These are phyloP conservation scores for Brachionus rotundiformis DNA, from an alignment of 1,140 invertebrate genomes.

Conservation along the genomic window DNA sequence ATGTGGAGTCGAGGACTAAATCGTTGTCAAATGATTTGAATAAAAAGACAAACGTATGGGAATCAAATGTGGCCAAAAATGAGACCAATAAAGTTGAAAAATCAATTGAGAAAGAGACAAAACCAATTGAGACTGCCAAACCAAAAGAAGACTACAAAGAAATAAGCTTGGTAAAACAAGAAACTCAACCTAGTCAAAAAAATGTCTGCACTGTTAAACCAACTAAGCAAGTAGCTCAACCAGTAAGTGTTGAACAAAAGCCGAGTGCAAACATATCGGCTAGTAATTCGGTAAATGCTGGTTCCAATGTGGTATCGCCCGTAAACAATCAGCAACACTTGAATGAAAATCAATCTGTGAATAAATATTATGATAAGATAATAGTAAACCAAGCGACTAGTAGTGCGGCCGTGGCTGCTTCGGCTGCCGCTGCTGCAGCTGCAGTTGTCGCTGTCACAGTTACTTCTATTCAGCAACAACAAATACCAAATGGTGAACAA, in stretches of 20 bases:
- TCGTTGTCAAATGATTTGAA: background rate
- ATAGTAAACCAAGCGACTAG: background rate
- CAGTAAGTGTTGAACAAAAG: background rate
- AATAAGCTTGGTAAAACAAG: background rate
- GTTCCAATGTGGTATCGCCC: background rate
- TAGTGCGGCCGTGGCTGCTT: background rate
- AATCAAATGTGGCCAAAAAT: background rate
- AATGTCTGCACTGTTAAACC: conserved; percentile 50
- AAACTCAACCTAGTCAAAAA: background rate
- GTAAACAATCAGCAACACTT: background rate
- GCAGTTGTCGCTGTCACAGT: conserved; percentile 25
- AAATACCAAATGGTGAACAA: background rate
- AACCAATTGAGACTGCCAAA: background rate
- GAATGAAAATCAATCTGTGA: background rate
- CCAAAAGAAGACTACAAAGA: conserved; percentile 4
- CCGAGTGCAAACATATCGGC: background rate
- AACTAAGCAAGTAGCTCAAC: background rate
- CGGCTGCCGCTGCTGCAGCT: conserved; percentile 12
- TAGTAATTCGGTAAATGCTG: background rate
- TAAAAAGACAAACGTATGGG: background rate
- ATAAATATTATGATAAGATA: conserved; percentile 38
- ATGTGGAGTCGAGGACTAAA: background rate
- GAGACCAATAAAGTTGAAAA: background rate
- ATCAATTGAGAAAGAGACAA: background rate
- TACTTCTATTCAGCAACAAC: conserved; percentile 8